These are phyloP conservation scores for Clarias platycephalus DNA, from an alignment of 2,797 vertebrate genomes.

Conservation along the genomic window DNA sequence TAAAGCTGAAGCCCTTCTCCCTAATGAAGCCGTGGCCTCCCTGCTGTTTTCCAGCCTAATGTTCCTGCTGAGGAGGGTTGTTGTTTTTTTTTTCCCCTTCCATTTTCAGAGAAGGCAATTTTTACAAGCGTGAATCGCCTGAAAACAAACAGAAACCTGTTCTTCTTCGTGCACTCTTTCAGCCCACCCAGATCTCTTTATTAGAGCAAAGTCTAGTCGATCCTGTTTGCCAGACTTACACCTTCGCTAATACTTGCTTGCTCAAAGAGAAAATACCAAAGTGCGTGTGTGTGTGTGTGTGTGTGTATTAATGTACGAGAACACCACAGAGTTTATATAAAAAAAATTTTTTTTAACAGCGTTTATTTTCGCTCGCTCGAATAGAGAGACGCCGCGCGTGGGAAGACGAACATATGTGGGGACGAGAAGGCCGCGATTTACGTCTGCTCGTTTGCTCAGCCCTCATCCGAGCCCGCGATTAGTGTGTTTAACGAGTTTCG, in stretches of 20 bases:
- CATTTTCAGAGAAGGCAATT: constrained; percentile 71
- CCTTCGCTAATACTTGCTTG: constrained; percentile 65
- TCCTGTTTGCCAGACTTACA: constrained; percentile 53
- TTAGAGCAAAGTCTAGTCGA: constrained; percentile 52
- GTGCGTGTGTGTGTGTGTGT: not conserved
- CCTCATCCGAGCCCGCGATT: constrained; percentile 25
- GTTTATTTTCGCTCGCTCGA: constrained; percentile 1
- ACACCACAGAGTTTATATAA: constrained; percentile 40
- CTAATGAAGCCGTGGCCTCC: constrained; percentile 68
- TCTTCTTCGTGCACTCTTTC: constrained; percentile 42
- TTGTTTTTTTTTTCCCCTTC: too few species aligned
- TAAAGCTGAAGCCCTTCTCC: constrained; percentile 63
- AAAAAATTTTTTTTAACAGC: not conserved
- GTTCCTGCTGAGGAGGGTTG: constrained; percentile 48
- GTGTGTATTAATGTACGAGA: constrained; percentile 20
- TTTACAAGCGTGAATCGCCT: constrained; percentile 64
- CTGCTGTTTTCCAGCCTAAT: constrained; percentile 60
- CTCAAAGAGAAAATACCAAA: constrained; percentile 30
- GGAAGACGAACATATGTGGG: constrained; percentile 56
- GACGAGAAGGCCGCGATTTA: constrained; percentile 45
- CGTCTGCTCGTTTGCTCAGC: constrained; percentile 30
- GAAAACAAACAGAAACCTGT: constrained; percentile 49
- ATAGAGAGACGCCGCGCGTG: constrained; percentile 30
- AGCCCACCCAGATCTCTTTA: constrained; percentile 47
- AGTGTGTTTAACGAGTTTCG: not conserved